phyloP scores from a whole-genome alignment of 2,888 invertebrate genomes.

The Pandemis cinnamomeana region DNA sequence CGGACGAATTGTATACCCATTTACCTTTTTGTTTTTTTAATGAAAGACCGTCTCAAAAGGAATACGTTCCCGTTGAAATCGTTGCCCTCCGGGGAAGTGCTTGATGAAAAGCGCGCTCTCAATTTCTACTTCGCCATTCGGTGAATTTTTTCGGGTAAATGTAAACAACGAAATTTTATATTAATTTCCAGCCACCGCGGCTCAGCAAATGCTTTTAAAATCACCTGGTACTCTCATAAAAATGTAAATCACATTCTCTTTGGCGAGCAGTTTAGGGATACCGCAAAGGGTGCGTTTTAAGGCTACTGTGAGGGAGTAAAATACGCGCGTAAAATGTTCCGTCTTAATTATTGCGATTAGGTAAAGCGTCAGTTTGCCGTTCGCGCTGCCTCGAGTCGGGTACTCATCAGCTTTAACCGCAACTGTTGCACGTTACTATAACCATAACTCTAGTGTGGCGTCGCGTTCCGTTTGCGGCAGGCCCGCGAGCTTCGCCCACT shows the following conservation, averaged over 20 bases:
- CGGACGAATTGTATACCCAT: conserved; percentile 21
- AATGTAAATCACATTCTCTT: conserved; percentile 57
- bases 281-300: conserved; percentile 57
- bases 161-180: conserved; percentile 42
- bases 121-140: conserved; percentile 26
- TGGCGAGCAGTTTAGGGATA: conserved; percentile 48
- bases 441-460: too few species aligned
- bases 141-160: conserved; percentile 24
- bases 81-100: conserved; percentile 2
- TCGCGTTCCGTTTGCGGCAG: too few species aligned
- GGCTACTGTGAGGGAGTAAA: conserved; percentile 48
- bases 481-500: too few species aligned
- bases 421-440: too few species aligned
- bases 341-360: conserved; percentile 52
- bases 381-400: not conserved
- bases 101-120: conserved; percentile 18
- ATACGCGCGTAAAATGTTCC: conserved; percentile 54
- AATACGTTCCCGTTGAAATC: conserved; percentile 23
- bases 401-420: too few species aligned
- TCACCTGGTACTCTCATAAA: conserved; percentile 60
- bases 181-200: conserved; percentile 43
- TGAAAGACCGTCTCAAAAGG: conserved; percentile 30
- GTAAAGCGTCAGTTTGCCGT: conserved; percentile 44
- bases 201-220: conserved; percentile 48
- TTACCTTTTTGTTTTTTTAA: conserved; percentile 25